Evolutionary conservation across 2,888 invertebrate species (phyloP), one percentile per base, ranked within the genome.

Genomic region (Tinea trinotella): DNA sequence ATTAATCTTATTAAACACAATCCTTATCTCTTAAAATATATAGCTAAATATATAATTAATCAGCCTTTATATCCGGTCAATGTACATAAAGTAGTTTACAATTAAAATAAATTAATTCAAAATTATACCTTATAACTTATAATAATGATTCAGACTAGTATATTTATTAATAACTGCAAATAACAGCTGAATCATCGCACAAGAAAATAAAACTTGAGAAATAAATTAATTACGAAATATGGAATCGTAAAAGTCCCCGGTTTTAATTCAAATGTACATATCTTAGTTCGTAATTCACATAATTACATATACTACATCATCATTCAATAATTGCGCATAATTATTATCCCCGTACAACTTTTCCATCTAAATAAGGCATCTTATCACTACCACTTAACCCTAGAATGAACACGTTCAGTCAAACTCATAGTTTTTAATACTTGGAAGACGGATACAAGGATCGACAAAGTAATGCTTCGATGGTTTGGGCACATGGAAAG

Each of bases 331-430:
- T 63, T 63, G 60, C 59, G 57, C 67, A 66, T 66, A 66, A 63
- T 66, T 68, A 65, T 67, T 61, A 64, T 65, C 53, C 10, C 7
- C 46, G 19, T n/a, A 30, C 40, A 22, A 12, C 12, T 7, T 7
- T 50, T 13, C 50, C 12, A 50, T 71, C 65, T 66, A 67, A 74
- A 76, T 69, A 70, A 67, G 69, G 70, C 73, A 70, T 75, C 76
- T 75, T 75, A 75, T 71, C 69, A 72, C 67, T 71, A 67, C 65
- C 70, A 74, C 74, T 77, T 74, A 74, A 17, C 10, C 5, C n/a
- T n/a, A n/a, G n/a, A n/a, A n/a, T n/a, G n/a, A n/a, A n/a, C n/a
- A n/a, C n/a, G n/a, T n/a, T n/a, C n/a, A n/a, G n/a, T n/a, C n/a
- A n/a, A n/a, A n/a, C n/a, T n/a, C n/a, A n/a, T n/a, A n/a, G n/a